A percentile compares a stretch with the other conserved stretches of the same genome.
phyloP scores from a whole-genome alignment of 1,140 invertebrate genomes.

The Sitobion miscanthi region DNA sequence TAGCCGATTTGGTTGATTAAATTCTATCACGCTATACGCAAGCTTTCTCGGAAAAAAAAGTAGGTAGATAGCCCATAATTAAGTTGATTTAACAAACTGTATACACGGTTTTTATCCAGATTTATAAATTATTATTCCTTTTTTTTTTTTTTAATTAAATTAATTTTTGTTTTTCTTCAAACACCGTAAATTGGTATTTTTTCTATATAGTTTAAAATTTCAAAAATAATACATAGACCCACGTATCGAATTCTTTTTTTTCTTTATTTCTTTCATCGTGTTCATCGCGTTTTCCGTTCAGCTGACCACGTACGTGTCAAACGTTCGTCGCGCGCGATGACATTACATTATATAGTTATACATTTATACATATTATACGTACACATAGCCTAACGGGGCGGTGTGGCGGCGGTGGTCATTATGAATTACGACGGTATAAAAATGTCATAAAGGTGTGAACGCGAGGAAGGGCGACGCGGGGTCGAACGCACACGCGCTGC shows the following conservation, averaged over 20 bases:
- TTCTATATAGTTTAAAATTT: background rate
- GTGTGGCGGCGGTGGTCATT: background rate
- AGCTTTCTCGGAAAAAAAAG: background rate
- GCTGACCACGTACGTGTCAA: constrained; percentile 38
- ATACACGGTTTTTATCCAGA: constrained; percentile 10
- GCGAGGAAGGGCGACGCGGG: background rate
- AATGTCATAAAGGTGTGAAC: constrained; percentile 27
- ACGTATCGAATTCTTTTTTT: background rate
- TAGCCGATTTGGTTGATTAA: constrained; percentile 2
- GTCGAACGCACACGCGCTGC: background rate
- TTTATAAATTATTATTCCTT: background rate
- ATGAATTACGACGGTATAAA: constrained; percentile 41
- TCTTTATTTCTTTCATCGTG: background rate
- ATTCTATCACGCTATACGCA: background rate
- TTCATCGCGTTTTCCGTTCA: constrained; percentile 19
- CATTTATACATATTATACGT: background rate
- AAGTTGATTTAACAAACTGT: background rate
- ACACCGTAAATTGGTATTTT: background rate
- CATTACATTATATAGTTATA: constrained; percentile 21
- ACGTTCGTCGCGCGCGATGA: constrained; percentile 16
- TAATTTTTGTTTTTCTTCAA: background rate
- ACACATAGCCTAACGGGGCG: background rate
- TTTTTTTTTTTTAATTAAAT: background rate
- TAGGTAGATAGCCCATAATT: background rate
- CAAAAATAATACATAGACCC: background rate